These are phyloP conservation scores for Caenorhabditis angaria DNA, from an alignment of 2,888 invertebrate species.

Conservation along the genomic window DNA sequence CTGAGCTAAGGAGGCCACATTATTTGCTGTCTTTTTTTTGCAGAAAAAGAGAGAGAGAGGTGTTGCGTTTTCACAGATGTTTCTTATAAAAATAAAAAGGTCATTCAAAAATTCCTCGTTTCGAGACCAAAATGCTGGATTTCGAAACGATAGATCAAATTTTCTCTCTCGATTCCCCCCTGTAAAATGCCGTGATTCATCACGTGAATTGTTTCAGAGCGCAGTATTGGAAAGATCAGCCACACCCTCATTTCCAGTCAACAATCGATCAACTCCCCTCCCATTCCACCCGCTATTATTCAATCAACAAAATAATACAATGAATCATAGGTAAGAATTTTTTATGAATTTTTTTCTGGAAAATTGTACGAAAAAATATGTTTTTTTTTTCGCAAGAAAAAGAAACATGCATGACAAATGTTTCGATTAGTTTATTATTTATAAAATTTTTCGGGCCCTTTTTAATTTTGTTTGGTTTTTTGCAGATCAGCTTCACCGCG, in stretches of 20 bases:
- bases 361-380: no score
- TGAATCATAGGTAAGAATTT: constrained; percentile 33
- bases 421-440: constrained; percentile 1
- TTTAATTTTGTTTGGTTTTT: constrained; percentile 11
- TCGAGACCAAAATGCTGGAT: no score
- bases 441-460: background rate
- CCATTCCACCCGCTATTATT: constrained; percentile 72
- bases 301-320: constrained; percentile 21
- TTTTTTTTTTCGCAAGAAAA: constrained; percentile 1
- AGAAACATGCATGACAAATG: constrained; percentile 3
- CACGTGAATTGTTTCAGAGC: constrained; percentile 43
- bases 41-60: background rate
- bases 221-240: constrained; percentile 77
- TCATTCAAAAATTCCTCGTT: no score
- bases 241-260: constrained; percentile 92
- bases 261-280: constrained; percentile 75
- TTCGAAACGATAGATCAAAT: no score
- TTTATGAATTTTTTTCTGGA: background rate
- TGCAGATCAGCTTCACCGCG: constrained; percentile 67
- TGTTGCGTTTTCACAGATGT: background rate
- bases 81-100: no score
- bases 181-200: no score
- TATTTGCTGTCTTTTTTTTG: background rate
- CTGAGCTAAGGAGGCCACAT: constrained; percentile 55
- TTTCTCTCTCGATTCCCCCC: no score